Evolutionary conservation across 2,888 invertebrate species (phyloP).

Genomic region (Chymomyza amoena): DNA sequence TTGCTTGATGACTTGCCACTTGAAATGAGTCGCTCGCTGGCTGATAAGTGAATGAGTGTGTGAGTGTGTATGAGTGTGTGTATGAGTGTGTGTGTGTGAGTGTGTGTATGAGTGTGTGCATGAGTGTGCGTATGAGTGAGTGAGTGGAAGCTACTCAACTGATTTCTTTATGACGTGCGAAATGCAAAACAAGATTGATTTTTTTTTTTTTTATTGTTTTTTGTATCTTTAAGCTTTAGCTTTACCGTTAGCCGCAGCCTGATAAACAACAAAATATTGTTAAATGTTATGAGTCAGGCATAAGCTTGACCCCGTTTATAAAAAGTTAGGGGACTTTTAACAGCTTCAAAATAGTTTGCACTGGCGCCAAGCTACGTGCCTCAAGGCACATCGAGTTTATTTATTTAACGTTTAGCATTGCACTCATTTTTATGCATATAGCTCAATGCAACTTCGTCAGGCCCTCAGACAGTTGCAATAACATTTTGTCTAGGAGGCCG

Average conservation of each 20-base stretch:
- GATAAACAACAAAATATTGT: background rate
- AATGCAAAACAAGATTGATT: background rate
- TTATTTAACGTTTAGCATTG: background rate
- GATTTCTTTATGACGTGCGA: slow-evolving; percentile 1
- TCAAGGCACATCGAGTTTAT: background rate
- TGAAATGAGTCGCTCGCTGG: slow-evolving; percentile 9
- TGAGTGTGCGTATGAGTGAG: background rate
- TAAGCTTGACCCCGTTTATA: background rate
- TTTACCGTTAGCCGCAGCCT: background rate
- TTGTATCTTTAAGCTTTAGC: background rate
- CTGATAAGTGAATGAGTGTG: slow-evolving; percentile 6
- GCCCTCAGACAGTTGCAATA: slow-evolving; percentile 4
- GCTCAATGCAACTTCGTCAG: background rate
- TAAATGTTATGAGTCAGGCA: background rate
- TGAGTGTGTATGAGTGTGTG: background rate
- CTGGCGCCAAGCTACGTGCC: slow-evolving; percentile 8
- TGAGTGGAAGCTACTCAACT: background rate
- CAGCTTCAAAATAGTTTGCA: background rate
- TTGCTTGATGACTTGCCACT: slow-evolving; percentile 31
- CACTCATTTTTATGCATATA: background rate
- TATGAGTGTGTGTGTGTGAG: no score
- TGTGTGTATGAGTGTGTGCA: background rate
- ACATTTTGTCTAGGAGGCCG: background rate
- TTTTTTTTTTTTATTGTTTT: no score
- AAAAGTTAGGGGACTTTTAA: background rate